These are phyloP conservation scores for Iselma pallidipennis DNA, from an alignment of 2,888 invertebrate species.

Conservation along the genomic window DNA sequence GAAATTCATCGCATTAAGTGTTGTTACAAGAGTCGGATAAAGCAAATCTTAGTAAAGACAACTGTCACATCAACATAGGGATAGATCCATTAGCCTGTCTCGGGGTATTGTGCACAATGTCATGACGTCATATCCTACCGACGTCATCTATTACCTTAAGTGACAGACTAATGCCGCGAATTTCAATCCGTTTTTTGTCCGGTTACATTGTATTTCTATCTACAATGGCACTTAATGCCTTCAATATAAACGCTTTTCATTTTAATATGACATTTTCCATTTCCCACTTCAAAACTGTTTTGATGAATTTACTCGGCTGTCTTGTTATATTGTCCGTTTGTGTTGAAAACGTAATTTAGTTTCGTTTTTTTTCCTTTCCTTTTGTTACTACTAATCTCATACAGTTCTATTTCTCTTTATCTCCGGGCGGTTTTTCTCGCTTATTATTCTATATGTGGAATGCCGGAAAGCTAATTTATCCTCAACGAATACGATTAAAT, in stretches of 20 bases:
- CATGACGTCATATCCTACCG: conserved; percentile 37
- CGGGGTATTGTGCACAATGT: conserved; percentile 27
- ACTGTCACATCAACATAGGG: conserved; percentile 32
- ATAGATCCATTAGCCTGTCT: conserved; percentile 34
- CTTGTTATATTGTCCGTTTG: conserved; percentile 26
- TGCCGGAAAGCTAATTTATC: too few relatives aligned
- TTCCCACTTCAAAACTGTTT: conserved; percentile 33
- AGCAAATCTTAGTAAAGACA: conserved; percentile 33
- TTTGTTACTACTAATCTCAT: neutral
- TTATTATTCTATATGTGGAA: too few relatives aligned
- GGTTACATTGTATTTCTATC: conserved; percentile 39
- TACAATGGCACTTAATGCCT: conserved; percentile 45
- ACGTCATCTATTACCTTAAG: conserved; percentile 47
- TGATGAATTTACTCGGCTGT: conserved; percentile 37
- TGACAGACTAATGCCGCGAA: conserved; percentile 47
- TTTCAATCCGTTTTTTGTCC: conserved; percentile 44
- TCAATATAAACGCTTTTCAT: conserved; percentile 46
- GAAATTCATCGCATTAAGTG: conserved; percentile 33
- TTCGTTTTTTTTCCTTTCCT: conserved; percentile 2
- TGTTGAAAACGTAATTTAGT: conserved; percentile 30
- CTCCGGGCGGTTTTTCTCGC: too few relatives aligned
- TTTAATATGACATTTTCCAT: conserved; percentile 47
- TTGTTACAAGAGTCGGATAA: conserved; percentile 31
- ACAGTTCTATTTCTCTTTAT: neutral
- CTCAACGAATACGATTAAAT: too few relatives aligned